These are phyloP conservation scores for Portunus trituberculatus DNA, from an alignment of 1,140 invertebrate species.

Conservation along the genomic window DNA sequence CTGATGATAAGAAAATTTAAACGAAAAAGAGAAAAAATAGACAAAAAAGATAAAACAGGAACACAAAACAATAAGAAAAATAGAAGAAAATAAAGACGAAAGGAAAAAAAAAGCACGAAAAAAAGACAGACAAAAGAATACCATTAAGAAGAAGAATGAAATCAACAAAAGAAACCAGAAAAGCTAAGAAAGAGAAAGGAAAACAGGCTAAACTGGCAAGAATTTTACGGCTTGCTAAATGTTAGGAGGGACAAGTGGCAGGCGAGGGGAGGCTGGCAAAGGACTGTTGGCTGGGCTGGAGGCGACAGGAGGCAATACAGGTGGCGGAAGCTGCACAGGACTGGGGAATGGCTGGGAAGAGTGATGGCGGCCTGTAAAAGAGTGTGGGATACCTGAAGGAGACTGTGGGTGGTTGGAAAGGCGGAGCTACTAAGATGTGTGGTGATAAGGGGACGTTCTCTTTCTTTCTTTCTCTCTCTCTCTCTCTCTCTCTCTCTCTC, in stretches of 20 bases:
- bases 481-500: slow-evolving; percentile 15
- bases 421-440: neutral
- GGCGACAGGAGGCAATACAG: neutral
- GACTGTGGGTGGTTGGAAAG: neutral
- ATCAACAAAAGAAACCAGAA: neutral
- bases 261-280: too few relatives aligned
- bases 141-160: too few relatives aligned
- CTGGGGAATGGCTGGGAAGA: neutral
- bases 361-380: neutral
- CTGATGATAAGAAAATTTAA: too few relatives aligned
- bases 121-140: too few relatives aligned
- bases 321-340: neutral
- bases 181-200: neutral
- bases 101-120: too few relatives aligned
- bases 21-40: too few relatives aligned
- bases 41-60: too few relatives aligned
- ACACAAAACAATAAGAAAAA: too few relatives aligned
- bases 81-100: too few relatives aligned
- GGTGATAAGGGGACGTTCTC: neutral
- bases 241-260: too few relatives aligned
- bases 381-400: neutral
- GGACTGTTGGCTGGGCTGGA: neutral
- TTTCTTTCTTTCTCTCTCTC: neutral
- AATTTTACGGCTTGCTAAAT: too few relatives aligned
- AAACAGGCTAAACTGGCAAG: neutral